Conservation (phyloP, 2,888 invertebrate species). For the Aphidoletes aphidimyza region DNA sequence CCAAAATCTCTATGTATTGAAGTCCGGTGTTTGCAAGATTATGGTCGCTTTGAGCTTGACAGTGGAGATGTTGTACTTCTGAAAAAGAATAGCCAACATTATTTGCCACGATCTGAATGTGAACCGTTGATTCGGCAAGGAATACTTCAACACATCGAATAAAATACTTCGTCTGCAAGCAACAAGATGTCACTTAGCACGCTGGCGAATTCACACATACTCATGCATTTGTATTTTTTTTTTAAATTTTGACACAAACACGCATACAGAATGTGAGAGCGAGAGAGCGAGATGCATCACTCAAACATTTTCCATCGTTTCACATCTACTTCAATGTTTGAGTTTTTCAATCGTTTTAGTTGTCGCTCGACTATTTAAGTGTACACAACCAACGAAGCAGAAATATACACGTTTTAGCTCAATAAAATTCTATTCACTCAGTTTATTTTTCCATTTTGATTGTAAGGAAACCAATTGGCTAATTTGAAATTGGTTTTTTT, state of each 20-base stretch:
- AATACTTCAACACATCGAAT: slow-evolving; percentile 78
- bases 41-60: slow-evolving; percentile 93
- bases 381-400: slow-evolving; percentile 10
- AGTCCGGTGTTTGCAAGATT: slow-evolving; percentile 89
- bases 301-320: slow-evolving; percentile 27
- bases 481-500: too few relatives aligned
- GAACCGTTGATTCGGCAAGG: slow-evolving; percentile 92
- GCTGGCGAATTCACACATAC: background rate
- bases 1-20: slow-evolving; percentile 93
- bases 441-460: background rate
- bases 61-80: slow-evolving; percentile 91
- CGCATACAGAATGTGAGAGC: too few relatives aligned
- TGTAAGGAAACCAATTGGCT: background rate
- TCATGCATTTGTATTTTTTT: too few relatives aligned
- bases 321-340: slow-evolving; percentile 32
- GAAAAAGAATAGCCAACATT: slow-evolving; percentile 91
- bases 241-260: too few relatives aligned
- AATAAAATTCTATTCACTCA: slow-evolving; percentile 18
- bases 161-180: background rate
- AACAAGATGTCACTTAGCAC: slow-evolving; percentile 4
- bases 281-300: too few relatives aligned
- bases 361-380: slow-evolving; percentile 40
- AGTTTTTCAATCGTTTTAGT: slow-evolving; percentile 45
- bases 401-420: background rate
- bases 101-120: slow-evolving; percentile 86